phyloP scores from a whole-genome alignment of 2,113 vertebrate species.

The Megaleporinus macrocephalus region DNA sequence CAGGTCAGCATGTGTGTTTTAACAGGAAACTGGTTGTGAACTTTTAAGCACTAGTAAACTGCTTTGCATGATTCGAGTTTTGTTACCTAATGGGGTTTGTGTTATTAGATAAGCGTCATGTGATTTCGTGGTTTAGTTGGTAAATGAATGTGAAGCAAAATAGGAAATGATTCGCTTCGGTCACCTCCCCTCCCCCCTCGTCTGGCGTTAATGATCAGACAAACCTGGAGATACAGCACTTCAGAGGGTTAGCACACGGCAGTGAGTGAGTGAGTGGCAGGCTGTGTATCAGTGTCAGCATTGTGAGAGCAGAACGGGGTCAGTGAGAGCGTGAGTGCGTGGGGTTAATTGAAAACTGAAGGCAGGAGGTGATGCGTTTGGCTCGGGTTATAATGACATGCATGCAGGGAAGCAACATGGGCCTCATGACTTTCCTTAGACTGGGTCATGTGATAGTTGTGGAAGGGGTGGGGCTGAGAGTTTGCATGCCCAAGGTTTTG shows the following conservation, averaged over 20 bases:
- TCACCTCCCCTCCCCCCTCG: too few relatives aligned
- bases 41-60: neutral
- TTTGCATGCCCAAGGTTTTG: neutral
- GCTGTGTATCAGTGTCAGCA: neutral
- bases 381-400: slow-evolving; percentile 56
- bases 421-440: slow-evolving; percentile 57
- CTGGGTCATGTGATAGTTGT: slow-evolving; percentile 59
- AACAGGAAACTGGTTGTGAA: neutral
- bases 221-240: neutral
- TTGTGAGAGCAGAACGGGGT: neutral
- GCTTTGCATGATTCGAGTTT: neutral
- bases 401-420: slow-evolving; percentile 37
- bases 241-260: neutral
- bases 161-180: neutral
- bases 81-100: neutral
- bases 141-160: neutral
- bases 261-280: neutral
- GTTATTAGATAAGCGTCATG: neutral
- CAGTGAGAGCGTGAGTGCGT: neutral
- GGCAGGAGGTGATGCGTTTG: slow-evolving; percentile 24
- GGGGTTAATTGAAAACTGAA: slow-evolving; percentile 10
- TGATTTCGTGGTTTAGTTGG: neutral
- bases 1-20: neutral
- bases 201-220: neutral
- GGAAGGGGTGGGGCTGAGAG: neutral